phyloP scores from a whole-genome alignment of 2,888 invertebrate species.

The Acanthosepion lycidas region DNA sequence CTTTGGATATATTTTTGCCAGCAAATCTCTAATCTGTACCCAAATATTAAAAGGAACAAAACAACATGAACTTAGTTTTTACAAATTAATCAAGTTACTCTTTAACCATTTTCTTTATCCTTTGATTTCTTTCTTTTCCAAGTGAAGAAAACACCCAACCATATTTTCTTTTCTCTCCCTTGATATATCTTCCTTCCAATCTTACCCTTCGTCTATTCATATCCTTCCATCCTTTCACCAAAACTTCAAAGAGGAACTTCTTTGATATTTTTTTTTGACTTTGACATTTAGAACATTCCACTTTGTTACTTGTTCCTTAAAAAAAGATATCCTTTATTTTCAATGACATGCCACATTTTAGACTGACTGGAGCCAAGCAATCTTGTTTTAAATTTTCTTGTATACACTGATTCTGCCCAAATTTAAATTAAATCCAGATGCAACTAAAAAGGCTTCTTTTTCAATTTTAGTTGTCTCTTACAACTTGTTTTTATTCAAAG shows the following conservation, averaged over 20 bases:
- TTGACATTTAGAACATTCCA: not conserved
- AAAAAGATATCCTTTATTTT: not conserved
- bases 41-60: no score
- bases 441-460: no score
- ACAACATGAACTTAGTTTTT: not conserved
- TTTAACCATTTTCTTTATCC: not conserved
- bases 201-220: not conserved
- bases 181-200: not conserved
- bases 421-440: no score
- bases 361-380: no score
- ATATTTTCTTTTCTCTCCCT: not conserved
- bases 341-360: not conserved
- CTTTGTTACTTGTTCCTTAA: not conserved
- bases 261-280: not conserved
- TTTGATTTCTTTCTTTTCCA: not conserved
- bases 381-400: no score
- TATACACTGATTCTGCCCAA: no score
- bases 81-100: not conserved
- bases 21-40: no score
- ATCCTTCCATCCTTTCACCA: not conserved
- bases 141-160: not conserved
- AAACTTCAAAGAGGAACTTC: not conserved
- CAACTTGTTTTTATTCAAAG: no score
- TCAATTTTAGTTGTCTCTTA: no score
- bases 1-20: no score